Percentiles rank a stretch among this genome's conserved stretches.
These are phyloP conservation scores for Drymodes brunneopygia DNA, from an alignment of 2,113 vertebrate species.

Conservation along the genomic window DNA sequence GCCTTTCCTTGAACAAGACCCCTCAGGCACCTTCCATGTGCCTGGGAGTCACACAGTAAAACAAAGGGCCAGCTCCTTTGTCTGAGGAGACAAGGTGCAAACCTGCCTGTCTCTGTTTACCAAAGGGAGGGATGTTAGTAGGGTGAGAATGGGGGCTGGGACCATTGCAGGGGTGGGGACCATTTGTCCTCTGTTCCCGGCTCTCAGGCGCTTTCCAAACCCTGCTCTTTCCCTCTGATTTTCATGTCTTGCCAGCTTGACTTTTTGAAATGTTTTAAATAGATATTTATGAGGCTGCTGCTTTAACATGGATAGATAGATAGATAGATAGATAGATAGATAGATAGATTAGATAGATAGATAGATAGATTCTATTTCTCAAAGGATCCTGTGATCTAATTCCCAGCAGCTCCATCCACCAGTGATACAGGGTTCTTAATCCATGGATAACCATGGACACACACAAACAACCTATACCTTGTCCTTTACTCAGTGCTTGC, in stretches of 20 bases:
- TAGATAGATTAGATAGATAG: neutral
- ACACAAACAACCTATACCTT: neutral
- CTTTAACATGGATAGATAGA: neutral
- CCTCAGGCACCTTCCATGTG: slow-evolving; percentile 53
- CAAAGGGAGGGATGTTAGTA: slow-evolving; percentile 51
- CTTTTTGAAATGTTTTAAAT: slow-evolving; percentile 10
- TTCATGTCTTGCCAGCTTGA: neutral
- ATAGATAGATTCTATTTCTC: neutral
- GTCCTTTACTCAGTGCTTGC: neutral
- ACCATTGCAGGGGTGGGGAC: neutral
- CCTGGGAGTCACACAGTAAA: slow-evolving; percentile 5
- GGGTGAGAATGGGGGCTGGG: slow-evolving; percentile 56
- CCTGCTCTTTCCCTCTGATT: neutral
- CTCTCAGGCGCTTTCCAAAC: neutral
- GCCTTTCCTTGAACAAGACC: slow-evolving; percentile 51
- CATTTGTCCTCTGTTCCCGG: slow-evolving; percentile 53
- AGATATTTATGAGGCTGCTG: neutral
- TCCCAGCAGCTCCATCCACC: neutral
- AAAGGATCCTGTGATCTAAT: neutral
- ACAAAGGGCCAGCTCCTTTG: slow-evolving; percentile 63
- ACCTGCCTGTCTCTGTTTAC: slow-evolving; percentile 63
- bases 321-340: neutral
- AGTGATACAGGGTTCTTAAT: neutral
- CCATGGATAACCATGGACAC: neutral
- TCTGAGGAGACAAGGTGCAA: slow-evolving; percentile 62